These are phyloP conservation scores for Gymnoscelis rufifasciata DNA, from an alignment of 2,888 invertebrate species.

Conservation along the genomic window DNA sequence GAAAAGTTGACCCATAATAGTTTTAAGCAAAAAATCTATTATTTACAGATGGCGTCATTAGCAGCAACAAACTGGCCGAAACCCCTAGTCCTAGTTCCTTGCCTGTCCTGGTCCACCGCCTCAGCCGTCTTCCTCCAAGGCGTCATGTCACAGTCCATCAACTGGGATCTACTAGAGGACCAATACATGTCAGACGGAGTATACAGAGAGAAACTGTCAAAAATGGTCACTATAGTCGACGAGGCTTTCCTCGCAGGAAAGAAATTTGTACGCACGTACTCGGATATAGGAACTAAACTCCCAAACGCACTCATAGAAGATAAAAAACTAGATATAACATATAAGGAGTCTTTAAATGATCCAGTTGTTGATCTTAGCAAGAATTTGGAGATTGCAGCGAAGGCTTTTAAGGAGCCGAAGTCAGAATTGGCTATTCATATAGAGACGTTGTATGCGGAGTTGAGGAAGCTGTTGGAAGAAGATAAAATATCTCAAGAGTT, in stretches of 20 bases:
- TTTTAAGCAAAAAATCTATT: not conserved
- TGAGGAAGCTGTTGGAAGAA: constrained; percentile 53
- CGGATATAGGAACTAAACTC: constrained; percentile 35
- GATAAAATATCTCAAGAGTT: constrained; percentile 61
- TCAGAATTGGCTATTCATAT: constrained; percentile 35
- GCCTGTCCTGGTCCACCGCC: constrained; percentile 98
- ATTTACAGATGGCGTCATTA: constrained; percentile 94
- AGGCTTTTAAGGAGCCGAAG: constrained; percentile 39
- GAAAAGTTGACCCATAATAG: no score
- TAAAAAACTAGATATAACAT: constrained; percentile 52
- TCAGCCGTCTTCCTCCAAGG: constrained; percentile 97
- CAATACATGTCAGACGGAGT: constrained; percentile 91
- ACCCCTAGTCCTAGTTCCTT: constrained; percentile 95
- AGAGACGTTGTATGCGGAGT: constrained; percentile 45
- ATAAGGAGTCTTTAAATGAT: constrained; percentile 40
- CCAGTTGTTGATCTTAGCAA: constrained; percentile 40
- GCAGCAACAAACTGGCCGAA: constrained; percentile 98
- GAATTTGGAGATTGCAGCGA: constrained; percentile 36
- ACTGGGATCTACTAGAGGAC: constrained; percentile 93
- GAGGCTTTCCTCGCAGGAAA: constrained; percentile 85
- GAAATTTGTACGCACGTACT: constrained; percentile 84
- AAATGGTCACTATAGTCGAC: constrained; percentile 90
- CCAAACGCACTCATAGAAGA: constrained; percentile 26
- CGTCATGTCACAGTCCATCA: constrained; percentile 96
- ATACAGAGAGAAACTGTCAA: constrained; percentile 90